These are phyloP conservation scores for Nestor notabilis DNA, from an alignment of 2,113 vertebrate species.

Conservation along the genomic window DNA sequence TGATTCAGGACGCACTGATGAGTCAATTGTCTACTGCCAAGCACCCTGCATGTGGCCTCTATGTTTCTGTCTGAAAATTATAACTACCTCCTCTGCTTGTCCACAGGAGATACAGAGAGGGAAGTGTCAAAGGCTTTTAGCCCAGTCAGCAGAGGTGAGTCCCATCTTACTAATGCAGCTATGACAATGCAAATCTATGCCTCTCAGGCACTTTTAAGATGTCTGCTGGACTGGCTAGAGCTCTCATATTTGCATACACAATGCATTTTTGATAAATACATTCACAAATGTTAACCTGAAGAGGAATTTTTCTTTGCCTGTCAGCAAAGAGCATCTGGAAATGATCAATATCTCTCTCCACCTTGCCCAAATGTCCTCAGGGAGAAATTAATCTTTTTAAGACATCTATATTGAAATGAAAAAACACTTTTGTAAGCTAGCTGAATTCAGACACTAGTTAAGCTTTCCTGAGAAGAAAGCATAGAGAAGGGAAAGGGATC, in stretches of 20 bases:
- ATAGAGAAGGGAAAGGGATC: not conserved
- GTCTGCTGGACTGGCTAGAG: not conserved
- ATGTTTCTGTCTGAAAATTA: not conserved
- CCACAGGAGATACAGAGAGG: not conserved
- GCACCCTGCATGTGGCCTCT: fast-evolving
- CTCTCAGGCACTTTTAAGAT: not conserved
- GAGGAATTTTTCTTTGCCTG: not conserved
- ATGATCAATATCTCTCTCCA: not conserved
- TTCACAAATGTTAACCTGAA: not conserved
- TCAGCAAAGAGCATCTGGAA: slow-evolving; percentile 32
- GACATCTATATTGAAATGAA: slow-evolving; percentile 3
- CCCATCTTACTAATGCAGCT: not conserved
- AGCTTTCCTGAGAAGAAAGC: not conserved
- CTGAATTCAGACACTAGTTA: not conserved
- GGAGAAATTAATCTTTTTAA: slow-evolving; percentile 34
- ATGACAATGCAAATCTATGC: not conserved
- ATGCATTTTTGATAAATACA: not conserved
- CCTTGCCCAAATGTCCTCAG: not conserved
- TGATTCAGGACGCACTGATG: not conserved
- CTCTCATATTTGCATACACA: not conserved
- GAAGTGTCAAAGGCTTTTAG: not conserved
- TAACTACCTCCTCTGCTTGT: not conserved
- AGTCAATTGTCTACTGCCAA: not conserved
- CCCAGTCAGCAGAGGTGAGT: not conserved
- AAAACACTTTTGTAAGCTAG: not conserved